Base-by-base conservation (phyloP, 2,888 invertebrate species). In the Lampropteryx suffumata region DNA sequence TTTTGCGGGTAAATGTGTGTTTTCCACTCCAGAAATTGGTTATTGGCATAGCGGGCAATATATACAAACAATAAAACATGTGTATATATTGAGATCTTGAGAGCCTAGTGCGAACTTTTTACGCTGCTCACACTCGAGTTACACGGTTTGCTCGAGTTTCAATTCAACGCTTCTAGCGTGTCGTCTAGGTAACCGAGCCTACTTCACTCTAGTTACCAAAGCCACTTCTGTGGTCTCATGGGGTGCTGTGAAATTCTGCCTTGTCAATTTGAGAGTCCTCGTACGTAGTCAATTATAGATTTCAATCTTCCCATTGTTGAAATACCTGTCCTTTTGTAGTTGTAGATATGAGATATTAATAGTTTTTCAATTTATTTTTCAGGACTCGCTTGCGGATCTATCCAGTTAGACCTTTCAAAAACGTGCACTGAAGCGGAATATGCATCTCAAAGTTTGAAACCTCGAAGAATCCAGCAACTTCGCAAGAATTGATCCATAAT, bases 401-500 rank as follows among this genome's bases (percentile, higher is more conserved):
- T 24, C 24, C 24, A 24, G 24, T 2, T 5, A 21, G 5, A 5
- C 3, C 24, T 5, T 24, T 24, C 5, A 7, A 24, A 24, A 24
- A 24, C 24, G 24, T 17, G 24, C 24, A 24, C 1, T 24, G 24
- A 24, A 24, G 24, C 1, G 7, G 6, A 17, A 24, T 24, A 6
- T 24, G 1, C 24, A 24, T 24, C 7, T 24, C 24, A 24, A 24
- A 24, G 7, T 24, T 4, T 24, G 35, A 3, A 12, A 5, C 12
- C 2, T 9, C 9, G 9, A 17, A 32, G n/a, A 24, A 24, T 24
- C 8, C 21, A 11, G 7, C 24, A 28, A 28, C n/a, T 28, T 28
- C 1, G 11, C 3, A 12, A 3, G 8, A 26, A 3, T 8, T 13
- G 12, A 53, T 58, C 87, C 86, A 83, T 80, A 64, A 77, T 90